Percentiles rank a stretch among this genome's conserved stretches.
Evolutionary conservation across 2,888 invertebrate genomes (phyloP).

Genomic region (Agrochola litura): DNA sequence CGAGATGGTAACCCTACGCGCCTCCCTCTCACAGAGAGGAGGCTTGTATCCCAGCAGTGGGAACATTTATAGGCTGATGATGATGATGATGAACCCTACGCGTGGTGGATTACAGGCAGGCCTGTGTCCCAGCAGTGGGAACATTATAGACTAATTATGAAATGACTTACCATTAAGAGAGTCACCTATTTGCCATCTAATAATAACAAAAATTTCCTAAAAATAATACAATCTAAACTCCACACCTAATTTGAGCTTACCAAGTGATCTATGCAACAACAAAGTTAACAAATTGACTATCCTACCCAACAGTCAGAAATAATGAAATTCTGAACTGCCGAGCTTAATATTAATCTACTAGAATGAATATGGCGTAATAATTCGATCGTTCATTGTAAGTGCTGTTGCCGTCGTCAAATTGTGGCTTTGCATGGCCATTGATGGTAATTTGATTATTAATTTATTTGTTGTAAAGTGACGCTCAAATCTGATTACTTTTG

Average conservation of each 20-base stretch:
- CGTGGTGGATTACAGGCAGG: no score
- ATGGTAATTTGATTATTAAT: conserved; percentile 26
- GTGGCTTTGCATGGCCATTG: conserved; percentile 22
- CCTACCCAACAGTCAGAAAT: conserved; percentile 13
- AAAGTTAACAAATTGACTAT: conserved; percentile 22
- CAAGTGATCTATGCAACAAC: background rate
- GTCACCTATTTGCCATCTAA: no score
- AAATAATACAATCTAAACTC: no score
- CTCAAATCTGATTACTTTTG: conserved; percentile 22
- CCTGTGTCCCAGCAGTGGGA: no score
- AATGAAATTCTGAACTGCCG: conserved; percentile 14
- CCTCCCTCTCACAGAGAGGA: no score
- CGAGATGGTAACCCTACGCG: no score
- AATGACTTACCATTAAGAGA: no score
- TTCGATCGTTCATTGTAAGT: conserved; percentile 24
- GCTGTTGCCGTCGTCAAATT: conserved; percentile 11
- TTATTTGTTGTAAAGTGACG: conserved; percentile 18
- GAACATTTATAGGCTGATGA: no score
- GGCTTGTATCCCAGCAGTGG: no score
- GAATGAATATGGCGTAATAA: conserved; percentile 25
- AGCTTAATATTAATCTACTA: conserved; percentile 31
- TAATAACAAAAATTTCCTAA: no score
- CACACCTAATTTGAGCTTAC: background rate
- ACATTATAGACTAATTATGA: no score
- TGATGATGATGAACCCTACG: no score